Conservation (phyloP, 2,797 vertebrate species). For the Hypotaenidia okinawae region DNA sequence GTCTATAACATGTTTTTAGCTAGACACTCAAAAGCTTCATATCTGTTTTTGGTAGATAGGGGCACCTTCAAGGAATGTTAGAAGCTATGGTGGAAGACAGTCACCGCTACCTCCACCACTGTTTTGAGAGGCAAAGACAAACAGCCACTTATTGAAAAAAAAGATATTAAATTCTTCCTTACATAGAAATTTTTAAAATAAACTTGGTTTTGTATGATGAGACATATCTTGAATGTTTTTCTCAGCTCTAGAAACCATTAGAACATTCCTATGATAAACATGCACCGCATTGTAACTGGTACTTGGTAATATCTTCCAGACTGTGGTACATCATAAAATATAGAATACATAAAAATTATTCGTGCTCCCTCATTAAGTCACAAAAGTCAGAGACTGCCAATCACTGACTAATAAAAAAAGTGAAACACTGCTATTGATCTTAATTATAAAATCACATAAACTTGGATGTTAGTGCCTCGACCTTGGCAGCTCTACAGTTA, state of each 20-base stretch:
- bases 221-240: not conserved
- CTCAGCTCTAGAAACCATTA: not conserved
- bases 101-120: not conserved
- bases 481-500: not conserved
- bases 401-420: not conserved
- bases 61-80: not conserved
- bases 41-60: too few species aligned
- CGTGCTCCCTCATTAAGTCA: not conserved
- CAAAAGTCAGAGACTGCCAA: not conserved
- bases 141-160: rapidly evolving
- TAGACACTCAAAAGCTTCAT: not conserved
- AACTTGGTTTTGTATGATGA: not conserved
- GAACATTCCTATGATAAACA: not conserved
- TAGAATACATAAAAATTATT: not conserved
- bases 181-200: not conserved
- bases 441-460: not conserved
- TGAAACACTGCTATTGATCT: not conserved
- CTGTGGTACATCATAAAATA: not conserved
- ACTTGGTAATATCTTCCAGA: not conserved
- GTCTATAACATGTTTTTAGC: not conserved
- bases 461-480: not conserved
- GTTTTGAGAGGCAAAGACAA: not conserved
- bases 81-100: not conserved
- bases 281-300: not conserved
- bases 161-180: not conserved